Evolutionary conservation across 2,888 invertebrate species (phyloP), one percentile per base, ranked within the genome.

Genomic region (Oscheius sp.): DNA sequence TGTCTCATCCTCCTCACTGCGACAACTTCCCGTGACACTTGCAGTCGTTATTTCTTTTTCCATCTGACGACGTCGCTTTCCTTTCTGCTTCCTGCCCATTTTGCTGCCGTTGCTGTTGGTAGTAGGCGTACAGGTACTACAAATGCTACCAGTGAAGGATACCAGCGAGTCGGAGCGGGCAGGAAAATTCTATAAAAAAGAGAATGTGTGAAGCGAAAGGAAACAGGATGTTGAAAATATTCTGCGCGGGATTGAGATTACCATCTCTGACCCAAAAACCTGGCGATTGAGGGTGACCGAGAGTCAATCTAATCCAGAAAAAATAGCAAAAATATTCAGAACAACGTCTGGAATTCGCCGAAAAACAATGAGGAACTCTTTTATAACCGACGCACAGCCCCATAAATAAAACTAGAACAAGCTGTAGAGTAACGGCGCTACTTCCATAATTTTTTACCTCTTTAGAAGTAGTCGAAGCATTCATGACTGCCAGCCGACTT

Each of bases 201-300:
- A 9, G 35, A 35, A 35, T 9, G 35, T 35, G 35, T 35, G 35
- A 35, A n/a, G 55, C 7, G 55, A 25, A 25, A 9, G 55, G 55
- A 55, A 55, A 25, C 13, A 21, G 25, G 55, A 55, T 21, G 55
- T 55, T 55, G 23, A 55, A 55, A 55, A 55, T 13, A 49, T 49
- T 5, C 3, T 16, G 16, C 3, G 49, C 49, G 49, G 18, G 63
- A 21, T 23, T 43, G 43, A 63, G 63, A 63, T 63, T 61, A 63
- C 16, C 43, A 63, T 63, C 63, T 46, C 18, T 63, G 63, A 63
- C 63, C 63, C 63, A 63, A 63, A 63, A 63, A 63, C 63, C 63
- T 27, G 35, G 58, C 9, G 49, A 49, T 58, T 23, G n/a, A n/a
- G 58, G 58, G 6, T 7, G 58, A 27, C 25, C 43, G 25, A 45